Evolutionary conservation across 2,797 vertebrate genomes (phyloP).

Genomic region (Oreochromis grahami): DNA sequence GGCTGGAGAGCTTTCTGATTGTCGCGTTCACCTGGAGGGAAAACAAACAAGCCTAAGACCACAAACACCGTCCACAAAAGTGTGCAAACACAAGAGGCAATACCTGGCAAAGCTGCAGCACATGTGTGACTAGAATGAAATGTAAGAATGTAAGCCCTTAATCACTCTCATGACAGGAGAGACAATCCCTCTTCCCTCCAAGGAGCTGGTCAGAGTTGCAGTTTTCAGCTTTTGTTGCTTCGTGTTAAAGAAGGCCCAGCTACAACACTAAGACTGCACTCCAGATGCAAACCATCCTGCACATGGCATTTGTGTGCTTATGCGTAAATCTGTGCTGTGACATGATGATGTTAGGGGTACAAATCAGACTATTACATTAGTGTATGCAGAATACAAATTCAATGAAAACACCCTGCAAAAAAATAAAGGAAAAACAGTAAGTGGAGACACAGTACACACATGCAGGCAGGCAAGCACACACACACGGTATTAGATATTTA

Average conservation of each 20-base stretch:
- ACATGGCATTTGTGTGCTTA: neutral
- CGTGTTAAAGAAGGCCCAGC: neutral
- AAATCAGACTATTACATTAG: neutral
- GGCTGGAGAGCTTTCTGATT: neutral
- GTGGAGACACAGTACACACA: neutral
- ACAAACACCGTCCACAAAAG: neutral
- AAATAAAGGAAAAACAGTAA: neutral
- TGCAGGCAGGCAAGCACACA: no score
- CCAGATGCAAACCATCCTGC: neutral
- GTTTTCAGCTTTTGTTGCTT: neutral
- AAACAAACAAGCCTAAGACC: neutral
- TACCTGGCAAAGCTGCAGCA: neutral
- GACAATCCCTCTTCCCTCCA: neutral
- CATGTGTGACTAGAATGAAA: neutral
- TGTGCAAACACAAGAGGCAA: neutral
- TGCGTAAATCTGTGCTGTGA: neutral
- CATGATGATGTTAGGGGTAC: neutral
- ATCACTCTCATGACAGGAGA: neutral
- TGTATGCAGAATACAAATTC: neutral
- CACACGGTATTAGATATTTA: neutral
- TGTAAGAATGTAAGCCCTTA: neutral
- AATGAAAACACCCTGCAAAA: neutral
- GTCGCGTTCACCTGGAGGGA: neutral
- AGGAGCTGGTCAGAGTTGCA: neutral
- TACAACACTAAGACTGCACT: neutral